Percentiles rank a stretch among this genome's conserved stretches.
phyloP scores from a whole-genome alignment of 2,797 vertebrate genomes.

The Melanotaenia maccullochi region DNA sequence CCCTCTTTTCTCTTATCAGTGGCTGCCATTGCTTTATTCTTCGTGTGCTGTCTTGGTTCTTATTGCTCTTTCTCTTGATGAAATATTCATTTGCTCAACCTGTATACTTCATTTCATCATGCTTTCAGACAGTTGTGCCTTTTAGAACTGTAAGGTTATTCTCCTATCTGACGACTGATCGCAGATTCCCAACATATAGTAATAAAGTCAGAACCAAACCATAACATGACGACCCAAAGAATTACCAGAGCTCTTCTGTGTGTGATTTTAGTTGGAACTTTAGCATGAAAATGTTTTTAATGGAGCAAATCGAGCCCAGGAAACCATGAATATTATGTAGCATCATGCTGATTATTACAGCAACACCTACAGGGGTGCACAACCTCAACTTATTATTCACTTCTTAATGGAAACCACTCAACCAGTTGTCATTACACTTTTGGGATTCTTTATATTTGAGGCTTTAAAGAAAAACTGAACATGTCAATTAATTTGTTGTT shows the following conservation, averaged over 20 bases:
- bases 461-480: not conserved
- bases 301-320: not conserved
- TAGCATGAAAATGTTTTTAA: not conserved
- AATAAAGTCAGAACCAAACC: conserved; percentile 28
- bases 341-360: not conserved
- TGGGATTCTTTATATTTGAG: no score
- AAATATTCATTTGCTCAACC: conserved; percentile 39
- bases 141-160: not conserved
- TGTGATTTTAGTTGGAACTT: not conserved
- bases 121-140: conserved; percentile 10
- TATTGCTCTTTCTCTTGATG: conserved; percentile 38
- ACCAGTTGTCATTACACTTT: not conserved
- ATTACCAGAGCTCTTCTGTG: not conserved
- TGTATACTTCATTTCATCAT: conserved; percentile 21
- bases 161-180: conserved; percentile 15
- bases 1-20: conserved; percentile 12
- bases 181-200: conserved; percentile 33
- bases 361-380: not conserved
- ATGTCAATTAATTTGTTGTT: not conserved
- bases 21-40: conserved; percentile 55
- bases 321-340: not conserved
- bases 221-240: not conserved
- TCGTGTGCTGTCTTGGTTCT: conserved; percentile 47
- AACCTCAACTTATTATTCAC: not conserved
- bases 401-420: not conserved